A percentile compares a stretch with the other conserved stretches of the same genome.
Evolutionary conservation across 2,113 vertebrate species (phyloP).

Genomic region (Equus quagga): DNA sequence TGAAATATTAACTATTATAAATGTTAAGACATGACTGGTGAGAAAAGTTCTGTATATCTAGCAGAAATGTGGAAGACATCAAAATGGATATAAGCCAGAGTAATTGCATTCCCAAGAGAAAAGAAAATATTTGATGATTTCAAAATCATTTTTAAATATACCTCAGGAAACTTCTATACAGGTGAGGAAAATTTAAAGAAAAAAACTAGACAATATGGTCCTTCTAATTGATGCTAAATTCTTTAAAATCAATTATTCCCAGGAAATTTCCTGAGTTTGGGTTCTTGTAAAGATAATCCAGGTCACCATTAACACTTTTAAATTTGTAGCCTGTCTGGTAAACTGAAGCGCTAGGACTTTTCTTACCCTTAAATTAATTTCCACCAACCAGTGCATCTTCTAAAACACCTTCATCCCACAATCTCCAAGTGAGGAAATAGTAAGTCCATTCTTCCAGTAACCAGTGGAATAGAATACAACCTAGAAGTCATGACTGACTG

Average conservation of each 20-base stretch:
- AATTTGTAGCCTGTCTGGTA: background rate
- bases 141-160: background rate
- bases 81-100: background rate
- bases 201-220: background rate
- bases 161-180: background rate
- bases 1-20: constrained; percentile 27
- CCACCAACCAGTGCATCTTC: background rate
- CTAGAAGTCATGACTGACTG: background rate
- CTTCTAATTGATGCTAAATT: background rate
- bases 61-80: background rate
- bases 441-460: background rate
- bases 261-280: background rate
- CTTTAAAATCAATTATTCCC: background rate
- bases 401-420: background rate
- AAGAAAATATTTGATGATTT: background rate
- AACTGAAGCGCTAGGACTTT: background rate
- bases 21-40: background rate
- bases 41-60: background rate
- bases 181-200: background rate
- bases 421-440: background rate
- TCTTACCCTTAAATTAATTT: background rate
- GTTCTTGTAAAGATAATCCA: background rate
- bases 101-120: background rate
- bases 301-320: background rate
- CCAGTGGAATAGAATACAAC: background rate